Base-by-base conservation (phyloP, 2,797 vertebrate species). In the Urosaurus nigricauda region DNA sequence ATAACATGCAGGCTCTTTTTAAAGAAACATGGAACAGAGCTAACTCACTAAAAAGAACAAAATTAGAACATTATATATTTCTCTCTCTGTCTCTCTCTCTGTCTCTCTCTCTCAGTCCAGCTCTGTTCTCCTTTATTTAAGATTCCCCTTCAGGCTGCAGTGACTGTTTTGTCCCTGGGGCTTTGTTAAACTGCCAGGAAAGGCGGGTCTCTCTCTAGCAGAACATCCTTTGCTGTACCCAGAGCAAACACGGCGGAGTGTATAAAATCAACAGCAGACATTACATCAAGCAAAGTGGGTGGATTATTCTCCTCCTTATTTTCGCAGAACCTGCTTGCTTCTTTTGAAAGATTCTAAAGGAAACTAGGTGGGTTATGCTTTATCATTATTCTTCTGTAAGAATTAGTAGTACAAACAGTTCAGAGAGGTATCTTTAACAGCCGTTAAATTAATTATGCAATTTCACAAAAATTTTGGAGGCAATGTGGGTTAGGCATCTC, bases 181-280 rank as follows among this genome's bases (percentile, higher is more conserved):
- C 40, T 77, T 43, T 43, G 40, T 21, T 13, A 29, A 37, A 11
- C 21, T 35, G n/a, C 79, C 56, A 60, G 63, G 13, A 53, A 58
- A 79, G 79, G 79, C 79, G 79, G 79, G n/a, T 21, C 56, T 60
- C n/a, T 19, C n/a, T n/a, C n/a, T n/a, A n/a, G n/a, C 47, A 51
- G 16, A 79, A 56, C 51, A 35, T 21, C 79, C 12, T 60, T 35
- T 35, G 21, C 53, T 37, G 2, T 24, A 60, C 35, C 63, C 79
- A 81, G 19, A 81, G 79, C 79, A 81, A 35, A 56, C 56, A 2
- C 79, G 40, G 56, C 19, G 40, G 79, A 37, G 58, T 7, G 11
- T 24, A 58, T 21, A 80, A 56, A 24, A 58, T 35, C 79, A 35
- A 40, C 56, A 63, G 19, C 79, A 37, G 58, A 37, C 35, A 6